Base-by-base conservation (phyloP, 2,797 vertebrate species). In the Sebastes cheni region DNA sequence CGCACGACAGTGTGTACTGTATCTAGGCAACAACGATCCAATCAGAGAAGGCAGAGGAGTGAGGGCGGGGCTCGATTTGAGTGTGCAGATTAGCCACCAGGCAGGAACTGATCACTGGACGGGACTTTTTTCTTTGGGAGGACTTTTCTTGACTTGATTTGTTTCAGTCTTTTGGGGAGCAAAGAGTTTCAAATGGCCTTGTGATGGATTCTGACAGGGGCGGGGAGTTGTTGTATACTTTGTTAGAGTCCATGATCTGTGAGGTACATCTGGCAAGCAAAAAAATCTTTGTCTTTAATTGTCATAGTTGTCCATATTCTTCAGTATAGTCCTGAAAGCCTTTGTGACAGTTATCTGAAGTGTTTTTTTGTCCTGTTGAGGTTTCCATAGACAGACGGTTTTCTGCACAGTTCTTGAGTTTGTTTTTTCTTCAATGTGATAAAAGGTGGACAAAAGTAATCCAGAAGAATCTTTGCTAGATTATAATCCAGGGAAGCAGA, bases 11-110 rank as follows among this genome's bases (percentile, higher is more conserved):
- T 96, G 96, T 96, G 97, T 95, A 97, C 96, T 97, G 97, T 97
- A 97, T 97, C 96, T 98, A 98, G 97, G 96, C 97, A 98, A 97
- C 97, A 97, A 96, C 95, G 96, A 96, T 98, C 97, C 97, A 97
- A 97, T 97, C 97, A 96, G 97, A 96, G 96, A 93, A 95, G 95
- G 95, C 95, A 92, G 95, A 95, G 94, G 85, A 95, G 94, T 95
- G 96, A 93, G 96, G 95, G 95, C 93, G 67, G 94, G 95, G 93
- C 95, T 96, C 93, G 95, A 82, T 95, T 90, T 92, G 93, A 95
- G 87, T 84, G 91, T 95, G 95, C 88, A 87, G 95, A 93, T 92
- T 89, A 91, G 92, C 93, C 91, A 88, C 92, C 92, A 92, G 93
- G 92, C 91, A 90, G 94, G 94, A 94, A 92, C 86, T 94, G 94